Evolutionary conservation across 2,797 vertebrate genomes (phyloP), one percentile per base, ranked within the genome.

Genomic region (Oreochromis grahami): DNA sequence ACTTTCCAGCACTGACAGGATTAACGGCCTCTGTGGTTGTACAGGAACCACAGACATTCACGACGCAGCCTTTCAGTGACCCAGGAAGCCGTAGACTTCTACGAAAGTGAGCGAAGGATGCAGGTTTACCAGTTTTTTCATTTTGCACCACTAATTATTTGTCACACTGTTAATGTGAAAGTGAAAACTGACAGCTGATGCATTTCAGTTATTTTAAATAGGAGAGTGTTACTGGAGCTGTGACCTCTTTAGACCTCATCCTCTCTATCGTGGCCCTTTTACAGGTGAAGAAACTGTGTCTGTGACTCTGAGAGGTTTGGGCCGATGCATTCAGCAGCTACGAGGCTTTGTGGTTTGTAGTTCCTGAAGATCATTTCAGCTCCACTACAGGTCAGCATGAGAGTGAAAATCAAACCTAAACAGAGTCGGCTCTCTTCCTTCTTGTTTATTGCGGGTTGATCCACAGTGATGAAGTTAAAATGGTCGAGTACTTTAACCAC

Each of bases 41-140:
- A 0, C 24, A 15, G 0, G 0, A 56, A 29, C 4, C 0, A 55
- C 7, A 53, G 52, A 53, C 6, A 53, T 52, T 0, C 51, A 53
- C 6, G 1, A 53, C 0, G n/a, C 51, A 7, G 51, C 51, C 6
- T 53, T 52, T 0, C 45, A 48, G 45, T 48, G 45, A 48, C 45
- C 45, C 7, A 4, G 45, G 45, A 48, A 48, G 45, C 7, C 17
- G 11, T 24, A 53, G 11, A 53, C 1, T 1, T 53, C 51, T 0
- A 12, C 0, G 0, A 53, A 7, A 53, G 11, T 53, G 51, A 53
- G 51, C 0, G 0, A 53, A 53, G 51, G 24, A 53, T 53, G 51
- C 10, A 52, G n/a, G 10, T 21, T 52, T 52, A 52, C n/a, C n/a
- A n/a, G n/a, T 7, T 0, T 53, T 52, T 24, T 24, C 0, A 0